phyloP scores from a whole-genome alignment of 2,888 invertebrate species.

The Oxyscelio sp. region DNA sequence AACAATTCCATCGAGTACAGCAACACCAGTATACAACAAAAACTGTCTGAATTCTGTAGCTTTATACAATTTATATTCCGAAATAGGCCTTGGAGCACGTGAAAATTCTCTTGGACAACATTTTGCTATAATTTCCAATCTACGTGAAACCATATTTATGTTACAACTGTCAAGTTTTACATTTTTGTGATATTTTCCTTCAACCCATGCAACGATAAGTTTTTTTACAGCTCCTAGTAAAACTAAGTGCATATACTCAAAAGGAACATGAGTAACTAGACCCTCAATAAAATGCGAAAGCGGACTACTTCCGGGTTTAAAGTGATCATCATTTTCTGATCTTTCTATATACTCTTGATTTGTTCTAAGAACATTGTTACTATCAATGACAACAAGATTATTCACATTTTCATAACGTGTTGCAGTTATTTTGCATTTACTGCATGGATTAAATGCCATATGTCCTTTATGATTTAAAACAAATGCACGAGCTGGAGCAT shows the following conservation, averaged over 20 bases:
- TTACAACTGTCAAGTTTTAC: slow-evolving; percentile 40
- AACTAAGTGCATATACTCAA: slow-evolving; percentile 55
- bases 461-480: slow-evolving; percentile 72
- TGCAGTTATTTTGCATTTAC: slow-evolving; percentile 65
- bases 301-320: slow-evolving; percentile 45
- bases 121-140: slow-evolving; percentile 41
- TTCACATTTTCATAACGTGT: too few species aligned
- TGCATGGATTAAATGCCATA: slow-evolving; percentile 65
- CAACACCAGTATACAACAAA: slow-evolving; percentile 36
- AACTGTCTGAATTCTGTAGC: slow-evolving; percentile 77
- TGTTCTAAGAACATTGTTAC: slow-evolving; percentile 41
- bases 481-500: slow-evolving; percentile 77
- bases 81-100: slow-evolving; percentile 70
- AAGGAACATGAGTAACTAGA: slow-evolving; percentile 43
- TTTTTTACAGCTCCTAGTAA: slow-evolving; percentile 46
- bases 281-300: slow-evolving; percentile 26
- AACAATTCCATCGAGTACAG: slow-evolving; percentile 73
- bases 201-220: slow-evolving; percentile 40
- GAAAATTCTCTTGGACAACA: slow-evolving; percentile 76
- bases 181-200: slow-evolving; percentile 29
- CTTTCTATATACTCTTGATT: slow-evolving; percentile 69
- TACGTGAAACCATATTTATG: slow-evolving; percentile 38
- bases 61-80: slow-evolving; percentile 70
- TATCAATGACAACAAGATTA: too few species aligned
- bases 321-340: slow-evolving; percentile 60